phyloP scores from a whole-genome alignment of 2,113 vertebrate species.

The Carassius carassius region DNA sequence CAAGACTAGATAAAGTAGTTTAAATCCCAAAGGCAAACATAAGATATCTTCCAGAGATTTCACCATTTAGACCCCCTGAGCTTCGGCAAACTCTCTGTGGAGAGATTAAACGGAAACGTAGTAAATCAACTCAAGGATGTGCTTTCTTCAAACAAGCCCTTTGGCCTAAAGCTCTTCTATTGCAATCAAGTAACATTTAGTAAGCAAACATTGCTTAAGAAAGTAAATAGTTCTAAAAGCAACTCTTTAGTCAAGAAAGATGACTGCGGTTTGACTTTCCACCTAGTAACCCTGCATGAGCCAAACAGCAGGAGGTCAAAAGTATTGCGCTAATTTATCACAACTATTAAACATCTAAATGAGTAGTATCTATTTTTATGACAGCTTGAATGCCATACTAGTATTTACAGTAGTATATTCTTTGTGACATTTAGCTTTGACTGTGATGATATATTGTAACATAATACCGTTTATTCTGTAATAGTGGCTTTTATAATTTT shows the following conservation, averaged over 20 bases:
- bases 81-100: conserved; percentile 26
- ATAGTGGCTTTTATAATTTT: not conserved
- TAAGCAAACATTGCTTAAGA: conserved; percentile 40
- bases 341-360: not conserved
- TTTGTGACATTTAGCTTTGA: not conserved
- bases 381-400: not conserved
- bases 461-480: not conserved
- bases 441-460: not conserved
- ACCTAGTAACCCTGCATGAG: not conserved
- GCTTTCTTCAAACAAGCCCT: conserved; percentile 33
- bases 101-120: conserved; percentile 17
- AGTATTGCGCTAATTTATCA: not conserved
- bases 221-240: conserved; percentile 22
- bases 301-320: not conserved
- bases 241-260: not conserved
- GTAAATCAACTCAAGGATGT: conserved; percentile 40
- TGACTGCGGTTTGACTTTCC: not conserved
- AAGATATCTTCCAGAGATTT: conserved; percentile 28
- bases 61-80: not conserved
- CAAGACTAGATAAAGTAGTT: conserved; percentile 32
- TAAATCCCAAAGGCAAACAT: conserved; percentile 45
- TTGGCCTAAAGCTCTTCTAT: conserved; percentile 15
- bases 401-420: too few species aligned
- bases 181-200: conserved; percentile 38
- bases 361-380: not conserved